Conservation (phyloP, 2,797 vertebrate species). For the Chelon labrosus region DNA sequence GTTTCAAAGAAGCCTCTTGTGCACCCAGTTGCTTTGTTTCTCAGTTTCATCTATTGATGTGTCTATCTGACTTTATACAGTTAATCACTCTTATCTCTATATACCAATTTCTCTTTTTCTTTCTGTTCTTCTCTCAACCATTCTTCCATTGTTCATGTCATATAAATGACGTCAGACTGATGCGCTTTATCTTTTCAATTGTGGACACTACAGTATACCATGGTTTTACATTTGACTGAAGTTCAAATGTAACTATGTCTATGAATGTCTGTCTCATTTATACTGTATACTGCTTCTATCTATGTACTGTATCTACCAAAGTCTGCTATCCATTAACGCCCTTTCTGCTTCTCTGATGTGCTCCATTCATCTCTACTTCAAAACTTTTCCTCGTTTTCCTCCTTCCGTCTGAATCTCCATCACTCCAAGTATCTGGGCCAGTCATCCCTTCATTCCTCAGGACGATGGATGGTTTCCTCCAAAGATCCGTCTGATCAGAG, state of each 20-base stretch:
- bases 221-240: constrained; percentile 20
- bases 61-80: constrained; percentile 25
- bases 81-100: constrained; percentile 32
- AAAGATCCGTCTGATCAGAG: constrained; percentile 61
- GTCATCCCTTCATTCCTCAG: constrained; percentile 67
- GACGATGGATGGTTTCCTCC: constrained; percentile 78
- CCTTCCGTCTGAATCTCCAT: constrained; percentile 54
- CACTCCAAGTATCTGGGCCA: constrained; percentile 53
- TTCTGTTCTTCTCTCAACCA: constrained; percentile 2
- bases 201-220: constrained; percentile 4
- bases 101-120: constrained; percentile 14
- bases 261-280: constrained; percentile 31
- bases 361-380: constrained; percentile 60
- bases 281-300: constrained; percentile 18
- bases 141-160: constrained; percentile 37
- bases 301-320: constrained; percentile 23
- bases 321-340: constrained; percentile 53
- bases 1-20: constrained; percentile 40
- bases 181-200: constrained; percentile 40
- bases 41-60: constrained; percentile 39
- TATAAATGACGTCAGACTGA: constrained; percentile 9
- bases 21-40: constrained; percentile 32
- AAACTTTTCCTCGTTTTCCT: constrained; percentile 56
- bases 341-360: constrained; percentile 39
- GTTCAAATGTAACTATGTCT: constrained; percentile 28